Conservation (phyloP, 2,888 invertebrate genomes). For the Blastobasis lacticolella region DNA sequence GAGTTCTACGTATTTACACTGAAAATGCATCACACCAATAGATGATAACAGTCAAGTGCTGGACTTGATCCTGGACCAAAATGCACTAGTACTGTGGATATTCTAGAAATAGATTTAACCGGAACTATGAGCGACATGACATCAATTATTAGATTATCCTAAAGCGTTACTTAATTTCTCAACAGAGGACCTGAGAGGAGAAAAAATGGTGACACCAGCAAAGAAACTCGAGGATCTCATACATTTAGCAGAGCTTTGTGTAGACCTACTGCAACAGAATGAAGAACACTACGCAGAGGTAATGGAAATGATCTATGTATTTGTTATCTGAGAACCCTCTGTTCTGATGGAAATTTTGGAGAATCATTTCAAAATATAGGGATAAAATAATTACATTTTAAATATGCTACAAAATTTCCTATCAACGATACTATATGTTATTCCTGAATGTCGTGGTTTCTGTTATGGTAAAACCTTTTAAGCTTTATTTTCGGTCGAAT, state of each 20-base stretch:
- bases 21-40: too few relatives aligned
- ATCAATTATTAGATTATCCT: too few relatives aligned
- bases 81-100: too few relatives aligned
- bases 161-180: too few relatives aligned
- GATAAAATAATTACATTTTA: background rate
- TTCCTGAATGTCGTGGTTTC: conserved; percentile 53
- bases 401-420: too few relatives aligned
- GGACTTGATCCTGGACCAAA: too few relatives aligned
- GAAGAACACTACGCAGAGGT: conserved; percentile 99
- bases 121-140: too few relatives aligned
- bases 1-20: background rate
- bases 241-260: conserved; percentile 97
- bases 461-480: conserved; percentile 41
- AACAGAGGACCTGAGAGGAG: conserved; percentile 86
- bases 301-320: conserved; percentile 25
- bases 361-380: conserved; percentile 12
- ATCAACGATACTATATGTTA: conserved; percentile 24
- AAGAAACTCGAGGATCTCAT: conserved; percentile 97
- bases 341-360: conserved; percentile 23
- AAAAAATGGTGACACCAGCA: conserved; percentile 86
- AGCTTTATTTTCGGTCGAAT: conserved; percentile 5
- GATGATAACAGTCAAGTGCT: too few relatives aligned
- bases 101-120: too few relatives aligned
- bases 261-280: conserved; percentile 98
- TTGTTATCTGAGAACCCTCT: background rate